Base-by-base conservation (phyloP, 1,140 invertebrate genomes). In the Orussus abietinus region DNA sequence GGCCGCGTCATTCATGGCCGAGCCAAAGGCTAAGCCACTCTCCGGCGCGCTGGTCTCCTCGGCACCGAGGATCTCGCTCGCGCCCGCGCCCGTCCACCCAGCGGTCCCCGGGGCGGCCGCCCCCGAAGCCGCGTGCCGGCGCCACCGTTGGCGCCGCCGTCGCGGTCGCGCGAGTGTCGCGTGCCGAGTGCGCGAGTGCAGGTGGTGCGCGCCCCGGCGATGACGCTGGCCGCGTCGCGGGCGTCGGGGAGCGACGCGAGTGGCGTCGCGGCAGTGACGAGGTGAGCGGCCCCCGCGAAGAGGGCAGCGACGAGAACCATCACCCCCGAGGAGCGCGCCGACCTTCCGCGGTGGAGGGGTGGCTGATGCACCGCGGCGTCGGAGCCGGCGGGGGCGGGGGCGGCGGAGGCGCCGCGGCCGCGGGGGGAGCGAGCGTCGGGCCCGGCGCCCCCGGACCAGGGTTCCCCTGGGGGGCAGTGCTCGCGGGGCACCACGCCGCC, bases 381-480 rank as follows among this genome's bases (percentile, higher is more conserved):
- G 64, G 59, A 48, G 64, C 57, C 57, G 60, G 51, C 46, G 64
- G 60, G 52, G 65, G 62, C 59, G 57, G 52, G 51, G 51, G 51
- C 47, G 59, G 55, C 54, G 58, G 57, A 53, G 58, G 56, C 38
- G 56, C 49, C 40, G 57, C 29, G n/a, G n/a, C n/a, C 7, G 10
- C 13, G 13, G 25, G 22, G 12, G 47, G 43, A 31, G 55, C 54
- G 30, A 51, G 49, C 35, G 55, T 47, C 51, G 59, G 19, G 80
- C 33, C 82, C 81, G 55, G 80, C 82, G 41, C 84, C 82, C 82
- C 82, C 82, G 49, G 72, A 71, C 41, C 69, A 11, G 62, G 66
- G 38, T 62, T 71, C 55, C 67, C 65, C 22, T 72, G 72, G 69
- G 66, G 72, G 30, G 69, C 69, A 38, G 62, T 74, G 54, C 66